These are phyloP conservation scores for Coptodon bakossiorum DNA, from an alignment of 2,113 vertebrate species.

Conservation along the genomic window DNA sequence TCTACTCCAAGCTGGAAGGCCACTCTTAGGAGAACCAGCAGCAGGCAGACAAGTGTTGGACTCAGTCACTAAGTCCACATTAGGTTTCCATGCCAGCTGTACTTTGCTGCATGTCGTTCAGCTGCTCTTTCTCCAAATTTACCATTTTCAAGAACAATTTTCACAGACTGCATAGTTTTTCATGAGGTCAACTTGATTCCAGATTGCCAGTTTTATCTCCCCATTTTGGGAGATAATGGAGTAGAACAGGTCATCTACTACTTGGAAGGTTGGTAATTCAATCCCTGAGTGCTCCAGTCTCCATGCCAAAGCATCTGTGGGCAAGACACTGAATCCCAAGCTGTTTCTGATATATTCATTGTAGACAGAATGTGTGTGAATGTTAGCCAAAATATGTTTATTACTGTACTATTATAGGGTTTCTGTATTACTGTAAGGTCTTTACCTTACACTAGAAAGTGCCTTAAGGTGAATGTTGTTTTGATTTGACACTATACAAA, in stretches of 20 bases:
- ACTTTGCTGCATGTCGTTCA: accelerated
- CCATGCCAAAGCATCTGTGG: background rate
- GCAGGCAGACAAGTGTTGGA: background rate
- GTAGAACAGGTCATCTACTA: background rate
- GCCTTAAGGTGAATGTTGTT: background rate
- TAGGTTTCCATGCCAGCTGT: background rate
- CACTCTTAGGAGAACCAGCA: background rate
- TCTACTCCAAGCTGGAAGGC: background rate
- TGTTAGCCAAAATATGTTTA: background rate
- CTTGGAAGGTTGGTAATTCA: background rate
- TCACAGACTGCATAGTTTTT: background rate
- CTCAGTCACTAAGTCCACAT: background rate
- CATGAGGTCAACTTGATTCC: background rate
- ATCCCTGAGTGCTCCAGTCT: background rate
- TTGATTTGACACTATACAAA: background rate
- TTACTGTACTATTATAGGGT: background rate
- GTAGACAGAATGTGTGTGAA: background rate
- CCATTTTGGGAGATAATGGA: background rate
- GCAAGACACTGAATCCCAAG: background rate
- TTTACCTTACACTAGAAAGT: background rate
- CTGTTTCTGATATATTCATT: background rate
- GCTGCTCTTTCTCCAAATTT: background rate
- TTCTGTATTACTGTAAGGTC: background rate
- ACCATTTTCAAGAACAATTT: background rate
- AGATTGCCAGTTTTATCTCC: background rate